Evolutionary conservation across 1,140 invertebrate species (phyloP).

Genomic region (Reticulitermes speratus): DNA sequence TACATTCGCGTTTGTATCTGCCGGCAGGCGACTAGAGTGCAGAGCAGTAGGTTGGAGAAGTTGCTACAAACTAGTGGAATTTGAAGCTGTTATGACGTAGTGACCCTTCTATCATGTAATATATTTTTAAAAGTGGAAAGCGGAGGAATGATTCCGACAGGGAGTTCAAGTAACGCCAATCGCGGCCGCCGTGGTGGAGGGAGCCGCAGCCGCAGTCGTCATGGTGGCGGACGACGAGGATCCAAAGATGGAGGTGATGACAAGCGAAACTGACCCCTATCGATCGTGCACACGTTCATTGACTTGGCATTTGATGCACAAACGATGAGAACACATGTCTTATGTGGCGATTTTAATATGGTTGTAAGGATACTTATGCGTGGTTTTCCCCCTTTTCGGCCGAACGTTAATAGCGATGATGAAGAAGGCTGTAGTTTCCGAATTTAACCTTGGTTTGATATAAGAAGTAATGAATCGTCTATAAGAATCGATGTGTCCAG

Average conservation of each 20-base stretch:
- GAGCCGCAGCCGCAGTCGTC: not conserved
- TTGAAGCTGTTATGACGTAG: not conserved
- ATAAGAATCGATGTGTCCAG: no score
- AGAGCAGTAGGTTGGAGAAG: not conserved
- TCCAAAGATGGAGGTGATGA: conserved; percentile 10
- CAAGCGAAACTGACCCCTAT: not conserved
- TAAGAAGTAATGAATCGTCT: no score
- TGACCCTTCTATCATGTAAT: not conserved
- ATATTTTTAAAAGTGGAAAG: not conserved
- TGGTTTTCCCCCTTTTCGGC: no score
- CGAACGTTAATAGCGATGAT: no score
- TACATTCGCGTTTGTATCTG: not conserved
- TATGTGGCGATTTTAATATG: no score
- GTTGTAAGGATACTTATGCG: no score
- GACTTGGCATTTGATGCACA: not conserved
- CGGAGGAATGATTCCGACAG: not conserved
- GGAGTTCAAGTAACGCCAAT: not conserved
- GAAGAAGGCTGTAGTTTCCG: no score
- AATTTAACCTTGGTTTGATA: no score
- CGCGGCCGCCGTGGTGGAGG: not conserved
- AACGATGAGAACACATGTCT: no score
- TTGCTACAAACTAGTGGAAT: not conserved
- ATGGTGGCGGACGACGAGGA: not conserved
- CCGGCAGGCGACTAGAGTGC: not conserved
- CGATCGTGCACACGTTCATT: not conserved